Conservation (phyloP, 2,797 vertebrate genomes). For the Apodemus agrarius region DNA sequence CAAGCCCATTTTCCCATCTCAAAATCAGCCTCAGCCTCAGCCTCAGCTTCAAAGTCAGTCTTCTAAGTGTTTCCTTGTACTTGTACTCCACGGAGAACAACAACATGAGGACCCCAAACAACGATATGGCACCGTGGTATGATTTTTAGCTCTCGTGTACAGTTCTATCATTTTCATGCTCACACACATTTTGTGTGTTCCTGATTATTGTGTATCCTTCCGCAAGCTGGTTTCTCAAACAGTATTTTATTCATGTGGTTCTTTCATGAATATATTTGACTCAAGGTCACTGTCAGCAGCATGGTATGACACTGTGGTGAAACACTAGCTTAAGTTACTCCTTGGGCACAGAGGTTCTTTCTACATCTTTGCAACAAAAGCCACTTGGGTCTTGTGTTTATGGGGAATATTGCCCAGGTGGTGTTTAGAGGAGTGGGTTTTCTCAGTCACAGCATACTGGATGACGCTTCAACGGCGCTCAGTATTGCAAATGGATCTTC, state of each 20-base stretch:
- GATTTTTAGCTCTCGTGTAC: background rate
- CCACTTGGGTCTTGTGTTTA: background rate
- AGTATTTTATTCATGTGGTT: background rate
- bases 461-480: background rate
- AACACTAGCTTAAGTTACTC: background rate
- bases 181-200: background rate
- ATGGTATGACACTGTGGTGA: background rate
- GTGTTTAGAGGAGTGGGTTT: background rate
- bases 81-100: background rate
- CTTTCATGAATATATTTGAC: background rate
- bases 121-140: background rate
- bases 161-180: background rate
- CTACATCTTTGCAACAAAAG: background rate
- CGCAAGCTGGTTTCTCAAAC: background rate
- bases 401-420: background rate
- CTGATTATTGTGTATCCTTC: background rate
- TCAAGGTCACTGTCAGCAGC: background rate
- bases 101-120: background rate
- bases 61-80: background rate
- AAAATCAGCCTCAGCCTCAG: background rate
- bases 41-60: background rate
- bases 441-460: background rate
- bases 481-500: background rate
- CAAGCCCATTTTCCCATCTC: background rate
- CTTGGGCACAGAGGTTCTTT: background rate